These are phyloP conservation scores for Salvator merianae DNA, from an alignment of 2,113 vertebrate genomes.

Conservation along the genomic window DNA sequence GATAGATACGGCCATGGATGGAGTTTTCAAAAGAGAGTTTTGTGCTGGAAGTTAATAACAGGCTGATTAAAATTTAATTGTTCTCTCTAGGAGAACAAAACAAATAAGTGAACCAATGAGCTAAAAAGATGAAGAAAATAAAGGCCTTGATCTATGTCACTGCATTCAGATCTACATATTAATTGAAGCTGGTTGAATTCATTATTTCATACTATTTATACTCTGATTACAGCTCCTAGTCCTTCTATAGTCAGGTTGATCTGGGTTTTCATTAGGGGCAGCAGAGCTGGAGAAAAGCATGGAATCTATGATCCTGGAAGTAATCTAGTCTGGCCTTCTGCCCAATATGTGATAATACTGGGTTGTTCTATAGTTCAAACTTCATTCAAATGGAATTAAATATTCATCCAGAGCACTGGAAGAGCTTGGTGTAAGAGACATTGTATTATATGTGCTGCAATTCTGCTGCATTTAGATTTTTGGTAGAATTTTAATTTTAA, in stretches of 20 bases:
- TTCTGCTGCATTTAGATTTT: no score
- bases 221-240: neutral
- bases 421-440: no score
- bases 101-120: constrained; percentile 23
- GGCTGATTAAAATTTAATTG: constrained; percentile 34
- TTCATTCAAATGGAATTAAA: neutral
- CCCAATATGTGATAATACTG: neutral
- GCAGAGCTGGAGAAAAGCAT: neutral
- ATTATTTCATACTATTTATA: constrained; percentile 3
- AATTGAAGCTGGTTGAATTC: constrained; percentile 3
- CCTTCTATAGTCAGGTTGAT: neutral
- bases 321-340: no score
- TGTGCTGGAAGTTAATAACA: constrained; percentile 36
- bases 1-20: neutral
- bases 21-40: constrained; percentile 20
- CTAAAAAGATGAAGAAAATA: neutral
- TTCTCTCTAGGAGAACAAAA: constrained; percentile 27
- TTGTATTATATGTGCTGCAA: no score
- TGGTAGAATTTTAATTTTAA: no score
- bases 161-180: neutral
- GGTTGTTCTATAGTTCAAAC: neutral
- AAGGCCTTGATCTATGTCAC: constrained; percentile 9
- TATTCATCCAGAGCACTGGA: neutral
- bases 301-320: no score
- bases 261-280: neutral